Percentiles rank a stretch among this genome's conserved stretches.
Evolutionary conservation across 2,113 vertebrate genomes (phyloP).

Genomic region (Gyps fulvus): DNA sequence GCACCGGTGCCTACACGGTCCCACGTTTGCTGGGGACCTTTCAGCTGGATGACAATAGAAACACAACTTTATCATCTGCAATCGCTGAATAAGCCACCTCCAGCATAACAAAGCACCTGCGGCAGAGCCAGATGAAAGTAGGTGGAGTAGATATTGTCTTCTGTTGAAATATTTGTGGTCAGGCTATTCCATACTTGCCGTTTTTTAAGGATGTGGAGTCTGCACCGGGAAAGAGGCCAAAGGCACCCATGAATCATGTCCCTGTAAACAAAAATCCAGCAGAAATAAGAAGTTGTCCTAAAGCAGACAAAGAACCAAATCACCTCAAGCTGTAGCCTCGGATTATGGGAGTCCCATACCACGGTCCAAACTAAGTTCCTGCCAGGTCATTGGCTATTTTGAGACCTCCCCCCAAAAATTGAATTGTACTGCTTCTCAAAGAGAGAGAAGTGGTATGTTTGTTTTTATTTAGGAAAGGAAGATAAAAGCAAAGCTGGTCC

Average conservation of each 20-base stretch:
- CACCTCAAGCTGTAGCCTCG: fast-evolving
- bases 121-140: not conserved
- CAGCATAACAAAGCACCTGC: fast-evolving
- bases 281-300: not conserved
- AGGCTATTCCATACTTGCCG: not conserved
- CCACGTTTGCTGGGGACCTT: not conserved
- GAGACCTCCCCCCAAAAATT: not conserved
- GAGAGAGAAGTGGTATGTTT: not conserved
- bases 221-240: not conserved
- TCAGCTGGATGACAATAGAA: not conserved
- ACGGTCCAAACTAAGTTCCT: not conserved
- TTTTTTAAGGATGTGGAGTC: not conserved
- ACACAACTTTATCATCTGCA: not conserved
- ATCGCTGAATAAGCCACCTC: not conserved
- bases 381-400: not conserved
- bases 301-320: not conserved
- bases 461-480: not conserved
- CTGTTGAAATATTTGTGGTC: not conserved
- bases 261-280: not conserved
- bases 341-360: not conserved
- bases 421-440: not conserved
- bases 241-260: not conserved
- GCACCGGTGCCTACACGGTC: fast-evolving
- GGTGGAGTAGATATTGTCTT: not conserved
- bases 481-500: not conserved